Conservation (phyloP, 2,113 vertebrate species). For the Mustela lutreola region DNA sequence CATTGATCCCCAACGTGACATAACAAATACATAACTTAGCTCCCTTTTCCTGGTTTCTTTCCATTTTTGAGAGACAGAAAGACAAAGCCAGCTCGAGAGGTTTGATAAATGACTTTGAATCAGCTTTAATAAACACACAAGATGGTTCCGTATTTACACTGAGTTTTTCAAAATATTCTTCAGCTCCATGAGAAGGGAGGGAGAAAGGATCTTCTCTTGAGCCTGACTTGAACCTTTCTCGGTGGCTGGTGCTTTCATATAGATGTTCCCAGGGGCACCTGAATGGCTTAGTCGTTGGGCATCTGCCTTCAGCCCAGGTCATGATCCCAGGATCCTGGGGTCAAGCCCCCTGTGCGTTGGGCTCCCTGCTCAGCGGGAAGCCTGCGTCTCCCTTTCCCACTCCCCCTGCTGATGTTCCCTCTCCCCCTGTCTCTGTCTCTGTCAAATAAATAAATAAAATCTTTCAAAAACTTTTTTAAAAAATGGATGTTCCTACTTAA, state of each 20-base stretch:
- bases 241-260: background rate
- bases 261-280: no score
- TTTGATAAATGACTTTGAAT: background rate
- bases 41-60: background rate
- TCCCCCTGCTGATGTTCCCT: no score
- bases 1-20: fast-evolving
- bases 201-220: background rate
- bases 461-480: no score
- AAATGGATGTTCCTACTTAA: no score
- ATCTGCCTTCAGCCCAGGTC: no score
- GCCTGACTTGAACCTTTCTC: background rate
- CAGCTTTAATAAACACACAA: background rate
- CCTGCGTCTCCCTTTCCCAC: no score
- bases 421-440: no score
- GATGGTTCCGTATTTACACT: background rate
- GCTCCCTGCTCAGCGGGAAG: no score
- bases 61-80: background rate
- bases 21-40: background rate
- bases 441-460: no score
- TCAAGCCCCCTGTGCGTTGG: no score
- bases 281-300: no score
- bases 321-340: no score
- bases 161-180: background rate
- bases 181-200: background rate
- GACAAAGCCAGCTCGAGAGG: background rate